Evolutionary conservation across 2,797 vertebrate species (phyloP), one percentile per base, ranked within the genome.

Genomic region (Sphaeramia orbicularis): DNA sequence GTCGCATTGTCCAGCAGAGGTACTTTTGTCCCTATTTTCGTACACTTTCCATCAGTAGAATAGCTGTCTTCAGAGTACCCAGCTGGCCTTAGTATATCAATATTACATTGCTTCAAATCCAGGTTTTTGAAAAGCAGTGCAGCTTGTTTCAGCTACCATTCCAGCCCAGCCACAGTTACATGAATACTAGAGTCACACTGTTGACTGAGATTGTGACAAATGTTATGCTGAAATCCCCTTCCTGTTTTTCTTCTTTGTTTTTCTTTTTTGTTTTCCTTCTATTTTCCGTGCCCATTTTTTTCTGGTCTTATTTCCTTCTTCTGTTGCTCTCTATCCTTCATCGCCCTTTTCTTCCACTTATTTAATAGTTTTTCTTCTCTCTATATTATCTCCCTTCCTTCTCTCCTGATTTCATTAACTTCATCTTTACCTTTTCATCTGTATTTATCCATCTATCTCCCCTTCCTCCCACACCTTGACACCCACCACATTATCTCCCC

Each of bases 21-120:
- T n/a, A 19, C 7, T 43, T 57, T 32, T 43, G 14, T 38, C 49
- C 10, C 6, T n/a, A 4, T n/a, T 53, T 53, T 64, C 14, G 10
- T 30, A 13, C 27, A 45, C 16, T 58, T 55, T 66, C 36, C 21
- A 44, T 15, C 1, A 35, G 18, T 47, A 16, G 13, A 55, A 48
- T 27, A 36, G 18, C 19, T 54, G 52, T 51, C 15, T 38, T 61
- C 27, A 40, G 19, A 54, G 51, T 72, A 42, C 63, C 56, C 47
- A 55, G 27, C 70, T 69, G 66, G 49, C 60, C 45, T 4, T 15
- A 55, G 58, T 73, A 42, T 74, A 81, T 85, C 65, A 83, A 76
- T 78, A 76, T 75, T 76, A 62, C 37, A 85, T 68, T 65, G 30
- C 57, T 40, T 64, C 52, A 58, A 65, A 53, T 77, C 24, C 37